Base-by-base conservation (phyloP, 1,140 invertebrate genomes). In the Dendrolimus punctatus region DNA sequence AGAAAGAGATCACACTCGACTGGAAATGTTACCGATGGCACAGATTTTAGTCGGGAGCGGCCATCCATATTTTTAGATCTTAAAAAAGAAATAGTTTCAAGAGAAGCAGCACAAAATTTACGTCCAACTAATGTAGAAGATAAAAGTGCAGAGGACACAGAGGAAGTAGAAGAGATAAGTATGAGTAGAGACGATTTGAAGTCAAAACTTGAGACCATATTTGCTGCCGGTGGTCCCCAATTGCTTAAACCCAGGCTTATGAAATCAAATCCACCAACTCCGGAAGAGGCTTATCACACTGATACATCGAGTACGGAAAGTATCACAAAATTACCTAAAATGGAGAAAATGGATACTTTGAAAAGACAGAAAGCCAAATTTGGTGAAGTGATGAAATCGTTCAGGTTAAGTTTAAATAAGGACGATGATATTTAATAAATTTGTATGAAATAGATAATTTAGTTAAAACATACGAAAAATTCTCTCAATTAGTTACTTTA, bases 271-370 rank as follows among this genome's bases (percentile, higher is more conserved):
- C 75, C 80, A 38, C 76, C 76, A 0, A 79, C 82, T 5, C 79
- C 78, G 0, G 82, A 86, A 58, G 79, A 84, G 38, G 49, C 71
- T 0, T 76, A 77, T 51, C 73, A 78, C 57, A 78, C 73, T 0
- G 77, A 80, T 37, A 64, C 66, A 0, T 84, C 76, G 4, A 81
- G 77, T 51, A 65, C 61, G 23, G 80, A 86, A 8, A 84, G 74
- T 61, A 63, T 78, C 63, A 5, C 73, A 8, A 84, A 75, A 46
- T 38, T 72, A 38, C 71, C 76, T 0, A 81, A 80, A 60, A 60
- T 76, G 40, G 77, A 84, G 8, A 85, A 82, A 62, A 83, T 80
- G 51, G 80, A 85, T 54, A 85, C 82, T 4, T 57, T 85, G 6
- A 74, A 71, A 51, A 58, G 79, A 53, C 83, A 86, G 53, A 82